Conservation (phyloP, 2,113 vertebrate genomes). For the Pseudopodoces humilis region DNA sequence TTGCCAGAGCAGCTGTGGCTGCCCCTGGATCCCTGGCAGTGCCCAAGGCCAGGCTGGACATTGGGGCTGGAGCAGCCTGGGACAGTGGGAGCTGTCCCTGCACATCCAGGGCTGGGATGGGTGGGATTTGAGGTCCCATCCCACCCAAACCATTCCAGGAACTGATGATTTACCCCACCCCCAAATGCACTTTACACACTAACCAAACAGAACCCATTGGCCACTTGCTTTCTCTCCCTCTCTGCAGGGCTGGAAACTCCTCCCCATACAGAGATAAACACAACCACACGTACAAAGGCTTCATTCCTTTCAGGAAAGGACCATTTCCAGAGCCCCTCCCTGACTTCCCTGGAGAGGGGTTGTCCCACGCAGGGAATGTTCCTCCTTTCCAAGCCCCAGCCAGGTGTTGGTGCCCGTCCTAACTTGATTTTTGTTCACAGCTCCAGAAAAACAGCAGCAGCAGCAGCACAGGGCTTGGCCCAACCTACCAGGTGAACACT, state of each 20-base stretch:
- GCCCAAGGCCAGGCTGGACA: background rate
- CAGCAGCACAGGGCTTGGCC: background rate
- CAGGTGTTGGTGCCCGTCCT: fast-evolving
- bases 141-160: background rate
- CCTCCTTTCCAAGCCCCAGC: background rate
- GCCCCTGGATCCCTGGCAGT: background rate
- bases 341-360: background rate
- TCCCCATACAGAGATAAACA: background rate
- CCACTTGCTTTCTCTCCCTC: background rate
- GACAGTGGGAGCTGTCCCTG: background rate
- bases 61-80: background rate
- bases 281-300: fast-evolving
- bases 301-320: background rate
- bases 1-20: background rate
- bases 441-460: background rate
- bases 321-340: background rate
- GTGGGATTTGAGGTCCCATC: fast-evolving
- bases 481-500: background rate
- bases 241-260: background rate
- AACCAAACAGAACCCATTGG: background rate
- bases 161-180: background rate
- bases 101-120: background rate
- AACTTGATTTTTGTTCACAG: background rate
- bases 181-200: background rate
- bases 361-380: background rate